Conservation (phyloP, 2,797 vertebrate species). For the Notamacropus eugenii region DNA sequence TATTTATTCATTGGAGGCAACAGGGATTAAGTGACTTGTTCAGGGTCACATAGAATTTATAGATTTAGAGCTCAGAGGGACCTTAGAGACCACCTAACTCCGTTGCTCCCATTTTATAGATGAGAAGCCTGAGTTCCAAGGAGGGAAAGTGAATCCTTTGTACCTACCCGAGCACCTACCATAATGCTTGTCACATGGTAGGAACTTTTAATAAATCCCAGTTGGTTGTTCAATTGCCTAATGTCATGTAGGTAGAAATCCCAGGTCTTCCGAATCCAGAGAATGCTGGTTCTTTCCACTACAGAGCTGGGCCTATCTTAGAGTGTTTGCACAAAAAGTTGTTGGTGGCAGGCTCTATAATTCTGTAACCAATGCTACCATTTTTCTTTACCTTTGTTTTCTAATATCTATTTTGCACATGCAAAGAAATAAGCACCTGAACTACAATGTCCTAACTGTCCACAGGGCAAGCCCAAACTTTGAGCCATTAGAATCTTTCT, state of each 20-base stretch:
- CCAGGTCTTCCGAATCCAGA: background rate
- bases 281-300: background rate
- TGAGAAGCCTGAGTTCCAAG: background rate
- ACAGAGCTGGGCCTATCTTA: background rate
- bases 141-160: background rate
- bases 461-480: conserved; percentile 6
- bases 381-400: background rate
- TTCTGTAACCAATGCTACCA: background rate
- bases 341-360: background rate
- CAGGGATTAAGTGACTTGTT: no score
- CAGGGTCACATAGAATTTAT: no score
- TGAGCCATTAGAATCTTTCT: background rate
- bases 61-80: no score
- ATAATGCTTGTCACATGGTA: background rate
- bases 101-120: background rate
- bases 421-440: conserved; percentile 8
- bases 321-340: background rate
- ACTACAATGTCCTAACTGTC: conserved; percentile 11
- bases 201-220: background rate
- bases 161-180: background rate
- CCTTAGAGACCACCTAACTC: background rate
- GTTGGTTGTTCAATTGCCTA: background rate
- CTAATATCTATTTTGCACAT: background rate
- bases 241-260: background rate
- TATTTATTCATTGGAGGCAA: no score